Evolutionary conservation across 64 coral and sea anemone species (phyloP), one percentile per base, ranked within the genome.

Genomic region (Astreopora myriophthalma): DNA sequence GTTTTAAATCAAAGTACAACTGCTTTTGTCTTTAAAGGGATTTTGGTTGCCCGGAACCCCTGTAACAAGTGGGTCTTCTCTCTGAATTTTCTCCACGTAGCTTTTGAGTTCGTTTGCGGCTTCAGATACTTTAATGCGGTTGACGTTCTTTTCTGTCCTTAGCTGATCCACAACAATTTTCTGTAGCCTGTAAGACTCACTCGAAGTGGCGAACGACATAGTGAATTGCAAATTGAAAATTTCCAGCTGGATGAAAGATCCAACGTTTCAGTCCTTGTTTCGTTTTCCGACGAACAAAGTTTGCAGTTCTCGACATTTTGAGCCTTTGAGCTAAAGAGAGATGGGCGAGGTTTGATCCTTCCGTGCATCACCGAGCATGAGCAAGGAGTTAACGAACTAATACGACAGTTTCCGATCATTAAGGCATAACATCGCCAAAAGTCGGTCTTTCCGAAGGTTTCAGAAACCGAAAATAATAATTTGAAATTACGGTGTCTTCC

Each of bases 41-140:
- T 87, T 87, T 71, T 87, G 65, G 25, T 74, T 74, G 6, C 65
- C 39, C 5, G 85, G 85, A 31, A 87, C 65, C 3, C 85, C 85
- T 2, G 26, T 49, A 49, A 87, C 85, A 1, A 87, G 85, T 7
- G 85, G 85, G 20, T 87, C 85, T 49, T 87, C 85, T 30, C 65
- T 25, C 35, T 74, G 70, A 35, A 71, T 70, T 71, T 87, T 87
- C 25, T 87, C 85, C 65, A 70, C 65, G 48, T 71, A 87, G 65
- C 17, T 87, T 74, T 71, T 87, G 11, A 87, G 85, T 87, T 87
- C 85, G 70, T 71, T 74, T 72, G 85, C 65, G 10, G 85, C 70
- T 48, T 87, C 65, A 8, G 85, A 87, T 24, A 87, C 85, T 69
- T 72, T 87, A 6, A 87, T 87, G 85, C 85, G 85, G 10, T 29